Evolutionary conservation across 2,797 vertebrate species (phyloP).

Genomic region (Xenopus petersii): DNA sequence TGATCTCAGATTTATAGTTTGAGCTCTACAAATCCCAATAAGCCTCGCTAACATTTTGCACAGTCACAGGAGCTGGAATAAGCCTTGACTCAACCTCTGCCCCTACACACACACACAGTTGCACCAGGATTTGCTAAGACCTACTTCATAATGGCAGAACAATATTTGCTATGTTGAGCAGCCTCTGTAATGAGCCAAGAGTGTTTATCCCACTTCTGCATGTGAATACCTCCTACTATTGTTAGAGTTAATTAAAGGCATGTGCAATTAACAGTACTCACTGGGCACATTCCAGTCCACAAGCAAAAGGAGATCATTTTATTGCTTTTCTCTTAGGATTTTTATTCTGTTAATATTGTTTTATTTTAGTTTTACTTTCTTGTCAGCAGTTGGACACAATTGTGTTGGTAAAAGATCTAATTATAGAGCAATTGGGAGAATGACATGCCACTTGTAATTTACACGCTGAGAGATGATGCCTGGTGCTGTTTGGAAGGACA

Average conservation of each 20-base stretch:
- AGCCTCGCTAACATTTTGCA: too few species aligned
- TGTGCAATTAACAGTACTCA: constrained; percentile 39
- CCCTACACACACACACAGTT: too few species aligned
- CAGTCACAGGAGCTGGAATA: too few species aligned
- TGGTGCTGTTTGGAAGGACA: not conserved
- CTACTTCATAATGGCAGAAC: too few species aligned
- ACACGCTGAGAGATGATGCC: not conserved
- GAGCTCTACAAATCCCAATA: too few species aligned
- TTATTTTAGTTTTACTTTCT: too few species aligned
- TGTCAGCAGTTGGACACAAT: not conserved
- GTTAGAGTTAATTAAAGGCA: constrained; percentile 41
- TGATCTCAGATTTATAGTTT: too few species aligned
- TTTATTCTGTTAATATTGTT: not conserved
- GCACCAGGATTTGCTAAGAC: too few species aligned
- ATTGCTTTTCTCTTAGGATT: not conserved
- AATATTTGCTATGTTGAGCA: not conserved
- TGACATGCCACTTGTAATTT: constrained; percentile 1
- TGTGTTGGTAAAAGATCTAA: not conserved
- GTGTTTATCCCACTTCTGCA: constrained; percentile 13
- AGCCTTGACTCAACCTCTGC: too few species aligned
- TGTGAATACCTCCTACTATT: constrained; percentile 27
- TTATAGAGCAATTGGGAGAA: constrained; percentile 1
- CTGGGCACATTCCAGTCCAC: constrained; percentile 19
- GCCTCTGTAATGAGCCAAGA: constrained; percentile 39
- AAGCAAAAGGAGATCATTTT: not conserved